Base-by-base conservation (phyloP, 2,888 invertebrate genomes). In the Pachycephus smyrnensis region DNA sequence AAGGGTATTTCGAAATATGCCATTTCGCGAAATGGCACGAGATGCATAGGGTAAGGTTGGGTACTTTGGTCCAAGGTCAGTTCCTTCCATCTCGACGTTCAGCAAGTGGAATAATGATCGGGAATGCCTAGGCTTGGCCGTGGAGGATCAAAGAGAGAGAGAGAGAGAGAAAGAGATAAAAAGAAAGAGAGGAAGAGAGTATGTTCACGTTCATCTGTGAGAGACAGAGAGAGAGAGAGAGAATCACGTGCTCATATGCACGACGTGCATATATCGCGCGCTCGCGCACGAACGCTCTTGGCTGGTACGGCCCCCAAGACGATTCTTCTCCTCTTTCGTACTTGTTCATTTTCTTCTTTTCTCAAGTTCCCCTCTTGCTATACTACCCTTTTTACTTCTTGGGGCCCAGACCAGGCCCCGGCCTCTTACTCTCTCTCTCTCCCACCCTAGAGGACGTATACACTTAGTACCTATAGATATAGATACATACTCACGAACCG, bases 41-140 rank as follows among this genome's bases (percentile, higher is more conserved):
- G 55, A 55, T 23, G 15, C 23, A 9, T 1, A 4, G 55, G 9
- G 2, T 0, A 9, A 55, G 23, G 55, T 23, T 55, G 55, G 55
- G 55, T 9, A 55, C 85, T 79, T 84, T 80, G 82, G 82, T 77
- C 77, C 86, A 86, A 86, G 86, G 86, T 84, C 83, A 83, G 76
- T 75, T 78, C 76, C 37, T 69, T 71, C 79, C 78, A 78, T 76
- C 79, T 77, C 75, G 77, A 78, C 78, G 32, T 32, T n/a, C 36
- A 36, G 81, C 82, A 82, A 82, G 82, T 79, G 83, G 86, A 88
- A 88, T 87, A 87, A 87, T 85, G 88, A 88, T 87, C 86, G 84
- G 81, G 85, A 86, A 87, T 86, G 84, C 81, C 84, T 80, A 83
- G 78, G 85, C 80, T 80, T 79, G 80, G 80, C 80, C 78, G 81